Evolutionary conservation across 2,888 invertebrate genomes (phyloP).

Genomic region (Elysia crispata): DNA sequence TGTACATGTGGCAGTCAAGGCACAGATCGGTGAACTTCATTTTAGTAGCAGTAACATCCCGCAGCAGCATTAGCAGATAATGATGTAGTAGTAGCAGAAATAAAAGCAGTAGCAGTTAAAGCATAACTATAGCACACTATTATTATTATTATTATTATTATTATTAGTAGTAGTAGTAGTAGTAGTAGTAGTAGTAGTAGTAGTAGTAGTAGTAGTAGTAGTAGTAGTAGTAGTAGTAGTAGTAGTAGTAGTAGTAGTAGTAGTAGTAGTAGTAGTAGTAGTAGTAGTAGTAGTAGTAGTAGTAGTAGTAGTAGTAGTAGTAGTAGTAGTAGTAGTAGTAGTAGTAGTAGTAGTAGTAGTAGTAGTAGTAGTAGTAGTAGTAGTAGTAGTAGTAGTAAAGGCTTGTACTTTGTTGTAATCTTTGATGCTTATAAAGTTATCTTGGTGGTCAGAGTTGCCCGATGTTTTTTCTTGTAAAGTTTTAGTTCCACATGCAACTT

Average conservation of each 20-base stretch:
- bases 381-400: slow-evolving; percentile 31
- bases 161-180: slow-evolving; percentile 18
- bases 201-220: slow-evolving; percentile 30
- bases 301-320: slow-evolving; percentile 30
- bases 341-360: slow-evolving; percentile 30
- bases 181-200: slow-evolving; percentile 28
- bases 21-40: too few species aligned
- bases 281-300: slow-evolving; percentile 32
- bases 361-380: slow-evolving; percentile 27
- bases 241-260: slow-evolving; percentile 33
- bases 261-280: slow-evolving; percentile 11
- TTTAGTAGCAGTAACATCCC: too few species aligned
- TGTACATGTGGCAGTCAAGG: too few species aligned
- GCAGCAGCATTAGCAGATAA: too few species aligned
- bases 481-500: too few species aligned
- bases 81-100: slow-evolving; percentile 2
- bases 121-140: too few species aligned
- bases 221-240: slow-evolving; percentile 1
- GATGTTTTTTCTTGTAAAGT: too few species aligned
- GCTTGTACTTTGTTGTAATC: too few species aligned
- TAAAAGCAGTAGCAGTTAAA: slow-evolving; percentile 9
- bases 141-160: too few species aligned
- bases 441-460: too few species aligned
- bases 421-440: too few species aligned
- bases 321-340: slow-evolving; percentile 35